Base-by-base conservation (phyloP, 2,888 invertebrate species). In the Campopleginae sp. region DNA sequence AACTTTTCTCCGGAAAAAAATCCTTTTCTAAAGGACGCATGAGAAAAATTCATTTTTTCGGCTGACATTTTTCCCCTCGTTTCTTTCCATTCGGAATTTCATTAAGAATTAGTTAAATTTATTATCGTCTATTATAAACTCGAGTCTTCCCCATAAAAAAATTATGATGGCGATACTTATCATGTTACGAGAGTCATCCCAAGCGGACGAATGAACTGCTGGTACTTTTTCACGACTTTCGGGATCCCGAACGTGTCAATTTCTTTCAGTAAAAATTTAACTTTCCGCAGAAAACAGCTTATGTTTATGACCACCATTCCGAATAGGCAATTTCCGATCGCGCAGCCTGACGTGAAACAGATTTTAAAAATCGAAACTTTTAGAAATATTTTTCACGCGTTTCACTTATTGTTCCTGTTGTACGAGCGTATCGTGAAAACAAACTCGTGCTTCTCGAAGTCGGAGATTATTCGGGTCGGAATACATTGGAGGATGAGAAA, bases 401-500 rank as follows among this genome's bases (percentile, higher is more conserved):
- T 76, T 80, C 33, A 4, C 27, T 44, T 54, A 65, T 71, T 65
- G 51, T 54, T 19, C 27, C 27, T 27, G 17, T 31, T 46, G 27
- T 68, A 46, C 46, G 27, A 3, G 68, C 5, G 27, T 27, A 71
- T 46, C 27, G 68, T 72, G 19, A 46, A 82, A 78, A 70, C 65
- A 70, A 74, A 63, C 66, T 82, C 74, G n/a, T 78, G 38, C 51
- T 46, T 58, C 65, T 42, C 19, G 51, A 51, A 63, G 31, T 68
- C 54, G 23, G 33, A 61, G 48, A 54, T 65, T 68, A 77, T 74
- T 77, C 42, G 7, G 23, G 10, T 12, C 4, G 31, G 46, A 70
- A 38, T 68, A 38, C 27, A 12, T 8, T 33, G 17, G 33, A 51
- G 82, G n/a, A 48, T 46, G 79, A 66, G 71, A 79, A 82, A 85